phyloP scores from a whole-genome alignment of 2,797 vertebrate species.

The Atherinosoma microstoma region DNA sequence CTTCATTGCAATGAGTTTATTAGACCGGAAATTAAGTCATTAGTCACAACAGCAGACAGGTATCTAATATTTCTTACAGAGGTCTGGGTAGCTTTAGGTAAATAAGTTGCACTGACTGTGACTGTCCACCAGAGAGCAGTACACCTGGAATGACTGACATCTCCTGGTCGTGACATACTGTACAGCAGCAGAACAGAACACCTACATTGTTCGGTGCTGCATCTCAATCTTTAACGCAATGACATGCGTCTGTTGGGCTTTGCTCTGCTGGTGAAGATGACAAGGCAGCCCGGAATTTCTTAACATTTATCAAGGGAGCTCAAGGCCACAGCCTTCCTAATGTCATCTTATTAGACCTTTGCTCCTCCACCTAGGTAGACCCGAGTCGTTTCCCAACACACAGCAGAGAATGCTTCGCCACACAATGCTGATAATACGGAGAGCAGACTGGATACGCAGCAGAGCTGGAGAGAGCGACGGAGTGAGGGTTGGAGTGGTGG shows the following conservation, averaged over 20 bases:
- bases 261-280: conserved; percentile 19
- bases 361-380: conserved; percentile 6
- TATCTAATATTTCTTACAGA: conserved; percentile 16
- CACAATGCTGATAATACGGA: conserved; percentile 23
- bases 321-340: conserved; percentile 8
- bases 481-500: conserved; percentile 45
- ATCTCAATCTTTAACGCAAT: conserved; percentile 29
- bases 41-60: background rate
- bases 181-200: conserved; percentile 48
- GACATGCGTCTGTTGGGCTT: conserved; percentile 7
- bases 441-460: conserved; percentile 55
- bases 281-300: conserved; percentile 4
- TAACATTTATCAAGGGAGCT: conserved; percentile 9
- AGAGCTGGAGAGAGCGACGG: conserved; percentile 57
- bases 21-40: background rate
- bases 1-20: background rate
- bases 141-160: conserved; percentile 42
- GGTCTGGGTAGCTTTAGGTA: conserved; percentile 56
- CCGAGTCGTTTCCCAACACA: conserved; percentile 2
- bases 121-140: conserved; percentile 76
- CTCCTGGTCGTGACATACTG: conserved; percentile 51
- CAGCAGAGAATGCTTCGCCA: conserved; percentile 1
- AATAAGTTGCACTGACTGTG: conserved; percentile 65
- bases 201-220: conserved; percentile 30
- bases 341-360: conserved; percentile 11